Conservation (phyloP, 2,797 vertebrate genomes). For the Myiotriccus ornatus region DNA sequence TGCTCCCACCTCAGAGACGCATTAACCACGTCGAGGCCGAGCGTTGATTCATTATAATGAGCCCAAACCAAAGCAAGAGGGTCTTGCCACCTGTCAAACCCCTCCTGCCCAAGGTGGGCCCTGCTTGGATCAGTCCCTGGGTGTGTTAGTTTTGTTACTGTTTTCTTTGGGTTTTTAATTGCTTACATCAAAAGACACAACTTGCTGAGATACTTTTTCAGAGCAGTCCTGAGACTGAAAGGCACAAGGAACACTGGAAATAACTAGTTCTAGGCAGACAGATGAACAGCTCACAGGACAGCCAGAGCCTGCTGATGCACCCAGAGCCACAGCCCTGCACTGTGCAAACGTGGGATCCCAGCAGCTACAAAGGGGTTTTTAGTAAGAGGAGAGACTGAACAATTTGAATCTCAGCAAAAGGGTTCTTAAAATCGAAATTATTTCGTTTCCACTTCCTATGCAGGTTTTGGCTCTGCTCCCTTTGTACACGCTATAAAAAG, state of each 20-base stretch:
- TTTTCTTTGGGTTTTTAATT: neutral
- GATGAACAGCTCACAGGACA: neutral
- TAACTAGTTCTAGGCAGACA: neutral
- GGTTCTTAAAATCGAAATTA: neutral
- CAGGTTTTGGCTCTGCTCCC: neutral
- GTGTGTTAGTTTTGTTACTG: neutral
- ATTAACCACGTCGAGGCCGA: too few species aligned
- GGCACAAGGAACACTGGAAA: neutral
- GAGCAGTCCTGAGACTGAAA: neutral
- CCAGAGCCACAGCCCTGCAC: neutral
- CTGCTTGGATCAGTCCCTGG: neutral
- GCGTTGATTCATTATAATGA: fast-evolving
- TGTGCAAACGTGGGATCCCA: fast-evolving
- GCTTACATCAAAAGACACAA: neutral
- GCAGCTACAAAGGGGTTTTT: neutral
- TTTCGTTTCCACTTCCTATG: fast-evolving
- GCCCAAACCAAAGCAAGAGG: neutral
- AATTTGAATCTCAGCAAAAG: neutral
- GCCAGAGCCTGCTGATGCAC: neutral
- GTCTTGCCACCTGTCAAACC: neutral
- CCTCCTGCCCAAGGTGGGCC: neutral
- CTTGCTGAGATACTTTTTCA: neutral
- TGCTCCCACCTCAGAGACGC: neutral
- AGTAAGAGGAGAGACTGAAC: neutral
- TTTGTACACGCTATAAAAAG: neutral